A percentile compares a stretch with the other conserved stretches of the same genome.
Evolutionary conservation across 2,797 vertebrate species (phyloP).

Genomic region (Poecile montanus): DNA sequence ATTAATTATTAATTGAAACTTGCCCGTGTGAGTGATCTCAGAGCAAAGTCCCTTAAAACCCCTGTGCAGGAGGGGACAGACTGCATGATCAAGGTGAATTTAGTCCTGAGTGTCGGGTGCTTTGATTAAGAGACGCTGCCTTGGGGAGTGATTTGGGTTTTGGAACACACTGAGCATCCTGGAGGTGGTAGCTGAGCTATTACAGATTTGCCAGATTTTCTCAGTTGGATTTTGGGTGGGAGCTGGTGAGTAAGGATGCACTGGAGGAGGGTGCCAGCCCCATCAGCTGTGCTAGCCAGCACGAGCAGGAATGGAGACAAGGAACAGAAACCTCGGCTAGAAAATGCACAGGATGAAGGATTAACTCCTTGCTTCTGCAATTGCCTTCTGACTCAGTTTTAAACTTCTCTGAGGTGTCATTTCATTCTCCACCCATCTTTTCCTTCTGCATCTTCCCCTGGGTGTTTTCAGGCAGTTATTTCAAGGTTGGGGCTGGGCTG

Average conservation of each 20-base stretch:
- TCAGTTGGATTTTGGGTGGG: not conserved
- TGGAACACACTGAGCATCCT: not conserved
- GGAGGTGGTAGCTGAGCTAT: not conserved
- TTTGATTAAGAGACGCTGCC: not conserved
- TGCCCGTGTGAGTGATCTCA: not conserved
- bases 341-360: not conserved
- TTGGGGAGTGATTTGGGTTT: not conserved
- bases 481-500: not conserved
- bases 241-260: not conserved
- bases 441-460: not conserved
- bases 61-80: not conserved
- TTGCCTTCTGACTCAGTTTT: not conserved
- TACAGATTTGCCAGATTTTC: not conserved
- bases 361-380: not conserved
- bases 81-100: not conserved
- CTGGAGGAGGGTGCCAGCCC: conserved; percentile 11
- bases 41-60: not conserved
- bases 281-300: not conserved
- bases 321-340: not conserved
- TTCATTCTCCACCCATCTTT: not conserved
- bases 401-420: not conserved
- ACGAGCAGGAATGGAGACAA: not conserved
- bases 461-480: not conserved
- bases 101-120: not conserved
- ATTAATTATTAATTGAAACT: not conserved